Conservation (phyloP, 1,140 invertebrate genomes). For the Scylla paramamosain region DNA sequence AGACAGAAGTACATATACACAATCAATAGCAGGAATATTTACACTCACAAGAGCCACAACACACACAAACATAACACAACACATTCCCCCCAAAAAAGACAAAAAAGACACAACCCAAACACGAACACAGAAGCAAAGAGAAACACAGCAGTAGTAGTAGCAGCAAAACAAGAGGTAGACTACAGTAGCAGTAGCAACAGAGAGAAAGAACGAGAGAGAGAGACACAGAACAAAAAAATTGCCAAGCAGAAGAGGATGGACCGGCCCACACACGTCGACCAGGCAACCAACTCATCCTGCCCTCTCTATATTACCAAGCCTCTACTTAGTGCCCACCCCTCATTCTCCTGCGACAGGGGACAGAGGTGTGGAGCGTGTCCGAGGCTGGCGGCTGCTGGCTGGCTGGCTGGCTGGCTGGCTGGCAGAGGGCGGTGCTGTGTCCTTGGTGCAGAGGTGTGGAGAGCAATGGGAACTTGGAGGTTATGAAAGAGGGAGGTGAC, state of each 20-base stretch:
- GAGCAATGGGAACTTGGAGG: neutral
- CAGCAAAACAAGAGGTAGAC: neutral
- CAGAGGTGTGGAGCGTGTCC: neutral
- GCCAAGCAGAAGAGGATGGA: neutral
- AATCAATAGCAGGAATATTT: too few species aligned
- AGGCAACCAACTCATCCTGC: neutral
- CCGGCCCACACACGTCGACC: neutral
- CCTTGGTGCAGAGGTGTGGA: neutral
- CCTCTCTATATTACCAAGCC: conserved; percentile 11
- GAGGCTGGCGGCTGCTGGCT: neutral
- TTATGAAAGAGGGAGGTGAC: neutral
- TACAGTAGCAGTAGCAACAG: neutral
- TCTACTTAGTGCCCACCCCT: conserved; percentile 18
- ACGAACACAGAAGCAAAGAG: neutral
- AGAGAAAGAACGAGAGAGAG: too few species aligned
- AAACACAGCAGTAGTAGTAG: neutral
- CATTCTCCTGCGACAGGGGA: conserved; percentile 18
- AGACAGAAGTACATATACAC: too few species aligned
- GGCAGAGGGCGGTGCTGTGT: neutral
- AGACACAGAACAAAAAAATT: neutral
- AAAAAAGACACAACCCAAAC: too few species aligned
- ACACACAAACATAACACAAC: too few species aligned
- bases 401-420: neutral
- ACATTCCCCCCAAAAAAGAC: too few species aligned
- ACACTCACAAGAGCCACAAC: too few species aligned